Conservation (phyloP, 2,888 invertebrate genomes). For the Agrotis puta region DNA sequence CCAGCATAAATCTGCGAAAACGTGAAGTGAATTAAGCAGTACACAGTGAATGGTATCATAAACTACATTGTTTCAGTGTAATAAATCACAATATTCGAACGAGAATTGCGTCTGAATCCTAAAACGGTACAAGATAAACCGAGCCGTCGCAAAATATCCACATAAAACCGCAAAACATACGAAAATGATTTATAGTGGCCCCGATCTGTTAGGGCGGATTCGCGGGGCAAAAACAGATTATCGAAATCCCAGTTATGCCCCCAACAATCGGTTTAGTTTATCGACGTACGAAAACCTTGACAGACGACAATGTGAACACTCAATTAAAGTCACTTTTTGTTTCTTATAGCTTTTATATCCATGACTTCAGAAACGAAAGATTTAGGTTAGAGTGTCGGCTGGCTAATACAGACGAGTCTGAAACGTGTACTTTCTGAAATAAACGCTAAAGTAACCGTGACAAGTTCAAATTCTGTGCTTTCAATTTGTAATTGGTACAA, state of each 20-base stretch:
- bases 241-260: constrained; percentile 84
- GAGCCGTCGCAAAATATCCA: constrained; percentile 79
- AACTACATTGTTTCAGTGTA: constrained; percentile 58
- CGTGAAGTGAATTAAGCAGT: constrained; percentile 62
- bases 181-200: constrained; percentile 87
- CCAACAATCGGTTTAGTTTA: constrained; percentile 80
- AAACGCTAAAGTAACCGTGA: background rate
- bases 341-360: background rate
- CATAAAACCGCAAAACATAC: constrained; percentile 87
- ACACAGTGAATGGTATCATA: constrained; percentile 48
- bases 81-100: constrained; percentile 75
- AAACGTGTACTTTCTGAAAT: background rate
- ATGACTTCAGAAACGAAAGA: background rate
- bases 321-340: constrained; percentile 18
- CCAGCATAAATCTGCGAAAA: constrained; percentile 56
- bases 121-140: constrained; percentile 86
- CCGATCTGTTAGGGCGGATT: constrained; percentile 84
- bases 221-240: constrained; percentile 87
- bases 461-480: no score
- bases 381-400: background rate
- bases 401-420: background rate
- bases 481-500: background rate
- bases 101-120: constrained; percentile 73
- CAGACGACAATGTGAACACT: constrained; percentile 26
- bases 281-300: constrained; percentile 68